Base-by-base conservation (phyloP, 2,888 invertebrate genomes). In the Rhyacophila evoluta region DNA sequence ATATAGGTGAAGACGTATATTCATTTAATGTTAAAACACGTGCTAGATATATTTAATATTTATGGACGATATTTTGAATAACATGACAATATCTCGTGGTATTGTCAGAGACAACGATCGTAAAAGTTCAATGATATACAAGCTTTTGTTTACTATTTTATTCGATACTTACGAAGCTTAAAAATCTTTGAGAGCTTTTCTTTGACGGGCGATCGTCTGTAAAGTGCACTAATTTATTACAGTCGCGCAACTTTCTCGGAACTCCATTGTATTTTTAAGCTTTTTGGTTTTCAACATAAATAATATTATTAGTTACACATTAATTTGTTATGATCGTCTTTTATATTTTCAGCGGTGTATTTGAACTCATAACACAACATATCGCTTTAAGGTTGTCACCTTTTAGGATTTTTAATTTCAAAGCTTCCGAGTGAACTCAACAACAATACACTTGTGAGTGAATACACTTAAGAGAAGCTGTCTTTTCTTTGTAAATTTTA, bases 121-220 rank as follows among this genome's bases (percentile, higher is more conserved):
- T 55, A 55, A 55, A 55, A 55, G 55, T 19, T 55, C 55, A 55
- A 55, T 55, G 55, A 55, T 55, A 55, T 55, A 55, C 55, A 55
- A 55, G 19, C 55, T 55, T 55, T 55, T 55, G 55, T 55, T 55
- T 55, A 19, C 15, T 19, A 55, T 55, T 55, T 55, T 55, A 55
- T 55, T 55, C 19, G 55, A 55, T 55, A 55, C 55, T 55, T 55
- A 55, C 19, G 55, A 55, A 55, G 15, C 19, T 55, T 55, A 55
- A 55, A 55, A 55, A 19, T 55, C 19, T 55, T n/a, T 25, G 19
- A 55, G 55, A 55, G 15, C 5, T 55, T 55, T 55, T 55, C 55
- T 55, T 25, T 55, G 55, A 25, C 55, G 55, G 55, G 1, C 55
- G 55, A 55, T 25, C 19, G 8, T 6, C 25, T 55, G 55, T 55